Conservation (phyloP, 2,888 invertebrate genomes). For the Erebia aethiops region DNA sequence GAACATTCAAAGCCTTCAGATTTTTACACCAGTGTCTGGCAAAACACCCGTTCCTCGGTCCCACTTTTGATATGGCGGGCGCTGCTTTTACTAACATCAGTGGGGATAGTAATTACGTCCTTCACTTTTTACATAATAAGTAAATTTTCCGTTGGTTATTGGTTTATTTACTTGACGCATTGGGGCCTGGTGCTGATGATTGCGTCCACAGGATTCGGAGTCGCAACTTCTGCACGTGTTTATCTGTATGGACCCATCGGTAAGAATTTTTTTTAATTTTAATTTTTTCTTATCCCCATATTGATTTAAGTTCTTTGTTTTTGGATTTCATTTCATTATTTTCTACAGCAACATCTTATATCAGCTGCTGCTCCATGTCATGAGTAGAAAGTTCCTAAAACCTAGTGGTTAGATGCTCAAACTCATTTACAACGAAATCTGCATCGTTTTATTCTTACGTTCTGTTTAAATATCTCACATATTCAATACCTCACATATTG, state of each 20-base stretch:
- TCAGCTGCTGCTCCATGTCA: too few relatives aligned
- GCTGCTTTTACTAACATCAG: conserved; percentile 61
- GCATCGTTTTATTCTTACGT: too few relatives aligned
- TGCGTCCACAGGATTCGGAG: conserved; percentile 62
- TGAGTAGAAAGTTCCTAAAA: too few relatives aligned
- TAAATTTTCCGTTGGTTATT: conserved; percentile 54
- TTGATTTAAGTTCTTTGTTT: too few relatives aligned
- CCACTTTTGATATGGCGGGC: conserved; percentile 68
- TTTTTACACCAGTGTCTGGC: conserved; percentile 74
- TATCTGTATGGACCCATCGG: conserved; percentile 70
- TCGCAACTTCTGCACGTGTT: conserved; percentile 64
- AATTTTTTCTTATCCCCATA: not conserved
- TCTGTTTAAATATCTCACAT: too few relatives aligned
- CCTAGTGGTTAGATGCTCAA: too few relatives aligned
- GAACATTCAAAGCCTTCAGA: conserved; percentile 65
- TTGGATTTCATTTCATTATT: too few relatives aligned
- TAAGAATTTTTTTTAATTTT: conserved; percentile 49
- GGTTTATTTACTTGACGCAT: conserved; percentile 82
- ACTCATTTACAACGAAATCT: too few relatives aligned
- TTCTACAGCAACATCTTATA: too few relatives aligned
- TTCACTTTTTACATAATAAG: conserved; percentile 56
- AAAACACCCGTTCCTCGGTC: conserved; percentile 64
- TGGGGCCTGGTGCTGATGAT: conserved; percentile 73
- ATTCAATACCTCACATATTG: too few relatives aligned
- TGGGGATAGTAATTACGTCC: conserved; percentile 65